Conservation (phyloP, 2,113 vertebrate species). For the Excalfactoria chinensis region DNA sequence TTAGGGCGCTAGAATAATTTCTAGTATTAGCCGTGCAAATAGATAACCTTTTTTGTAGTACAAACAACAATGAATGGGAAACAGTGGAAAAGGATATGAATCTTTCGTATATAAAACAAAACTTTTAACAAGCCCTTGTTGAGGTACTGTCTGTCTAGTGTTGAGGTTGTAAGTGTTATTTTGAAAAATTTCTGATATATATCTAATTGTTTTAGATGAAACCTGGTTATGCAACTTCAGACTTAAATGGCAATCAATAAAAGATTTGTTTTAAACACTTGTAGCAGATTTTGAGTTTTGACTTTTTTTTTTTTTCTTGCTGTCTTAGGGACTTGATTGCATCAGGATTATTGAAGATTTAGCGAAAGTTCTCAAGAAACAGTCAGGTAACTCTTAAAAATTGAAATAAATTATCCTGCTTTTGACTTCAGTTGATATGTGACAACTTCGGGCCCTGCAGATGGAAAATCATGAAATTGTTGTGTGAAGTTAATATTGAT, state of each 20-base stretch:
- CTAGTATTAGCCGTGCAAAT: neutral
- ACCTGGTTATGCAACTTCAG: neutral
- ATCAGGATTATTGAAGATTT: conserved; percentile 90
- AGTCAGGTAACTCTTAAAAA: conserved; percentile 82
- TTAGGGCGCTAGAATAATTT: neutral
- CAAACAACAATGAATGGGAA: neutral
- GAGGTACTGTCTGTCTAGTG: neutral
- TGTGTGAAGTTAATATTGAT: neutral
- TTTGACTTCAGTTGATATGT: neutral
- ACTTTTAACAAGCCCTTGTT: neutral
- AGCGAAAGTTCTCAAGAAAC: conserved; percentile 88
- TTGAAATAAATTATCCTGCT: neutral
- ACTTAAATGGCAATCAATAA: neutral
- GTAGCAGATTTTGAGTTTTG: neutral
- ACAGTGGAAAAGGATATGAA: neutral
- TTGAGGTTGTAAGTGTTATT: neutral
- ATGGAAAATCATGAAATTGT: neutral
- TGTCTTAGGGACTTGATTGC: conserved; percentile 85
- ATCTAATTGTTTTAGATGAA: neutral
- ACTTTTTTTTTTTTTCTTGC: neutral
- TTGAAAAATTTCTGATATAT: neutral
- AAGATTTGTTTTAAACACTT: neutral
- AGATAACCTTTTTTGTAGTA: neutral
- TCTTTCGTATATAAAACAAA: neutral
- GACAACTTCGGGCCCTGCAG: neutral